Conservation (phyloP, 2,888 invertebrate genomes). For the Ichneumoninae sp. region DNA sequence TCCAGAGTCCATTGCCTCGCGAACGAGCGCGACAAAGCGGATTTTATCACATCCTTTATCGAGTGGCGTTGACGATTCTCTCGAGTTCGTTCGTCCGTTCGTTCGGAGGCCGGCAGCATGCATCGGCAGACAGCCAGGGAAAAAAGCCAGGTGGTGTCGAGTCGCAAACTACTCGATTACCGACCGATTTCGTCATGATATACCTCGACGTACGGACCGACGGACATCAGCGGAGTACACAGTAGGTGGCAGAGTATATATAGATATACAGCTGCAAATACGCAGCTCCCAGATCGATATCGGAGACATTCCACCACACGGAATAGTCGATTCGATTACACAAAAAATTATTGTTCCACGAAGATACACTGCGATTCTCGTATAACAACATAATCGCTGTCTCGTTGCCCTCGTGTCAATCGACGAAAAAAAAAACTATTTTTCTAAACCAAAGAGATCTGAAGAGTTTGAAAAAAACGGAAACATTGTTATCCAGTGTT, state of each 20-base stretch:
- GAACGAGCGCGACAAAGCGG: conserved; percentile 61
- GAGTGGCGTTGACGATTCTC: conserved; percentile 67
- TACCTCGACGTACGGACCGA: conserved; percentile 43
- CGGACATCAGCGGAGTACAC: conserved; percentile 28
- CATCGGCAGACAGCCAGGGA: conserved; percentile 64
- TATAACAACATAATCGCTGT: conserved; percentile 9
- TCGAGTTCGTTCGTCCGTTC: conserved; percentile 46
- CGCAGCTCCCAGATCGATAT: conserved; percentile 45
- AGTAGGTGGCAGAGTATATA: conserved; percentile 31
- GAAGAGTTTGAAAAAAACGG: too few relatives aligned
- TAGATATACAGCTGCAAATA: neutral
- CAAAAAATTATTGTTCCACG: conserved; percentile 55
- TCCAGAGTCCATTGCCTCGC: conserved; percentile 50
- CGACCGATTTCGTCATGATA: conserved; percentile 62
- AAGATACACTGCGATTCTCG: conserved; percentile 14
- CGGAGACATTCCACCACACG: conserved; percentile 49
- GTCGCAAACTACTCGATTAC: conserved; percentile 68
- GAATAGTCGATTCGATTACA: conserved; percentile 54
- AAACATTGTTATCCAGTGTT: too few relatives aligned
- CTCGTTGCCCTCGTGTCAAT: neutral
- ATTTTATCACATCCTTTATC: conserved; percentile 68
- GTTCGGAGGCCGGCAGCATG: conserved; percentile 46
- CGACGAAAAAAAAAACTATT: neutral
- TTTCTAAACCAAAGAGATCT: too few relatives aligned
- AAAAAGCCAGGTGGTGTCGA: conserved; percentile 68